phyloP scores from a whole-genome alignment of 2,797 vertebrate species.

The Pygocentrus nattereri region DNA sequence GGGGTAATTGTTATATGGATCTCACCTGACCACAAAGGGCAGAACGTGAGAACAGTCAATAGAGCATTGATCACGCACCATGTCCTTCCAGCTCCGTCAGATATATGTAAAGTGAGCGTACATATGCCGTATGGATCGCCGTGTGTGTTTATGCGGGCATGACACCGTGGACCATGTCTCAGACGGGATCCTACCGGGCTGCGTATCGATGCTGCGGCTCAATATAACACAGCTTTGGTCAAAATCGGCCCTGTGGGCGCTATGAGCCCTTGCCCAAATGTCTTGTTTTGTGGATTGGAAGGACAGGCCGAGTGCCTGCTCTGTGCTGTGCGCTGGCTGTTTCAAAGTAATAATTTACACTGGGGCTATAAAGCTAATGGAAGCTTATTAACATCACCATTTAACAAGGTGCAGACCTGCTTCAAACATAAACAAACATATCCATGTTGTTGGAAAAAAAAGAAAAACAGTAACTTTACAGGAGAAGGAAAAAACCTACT shows the following conservation, averaged over 20 bases:
- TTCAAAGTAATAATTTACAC: too few species aligned
- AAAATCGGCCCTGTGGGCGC: not conserved
- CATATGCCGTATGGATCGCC: constrained; percentile 53
- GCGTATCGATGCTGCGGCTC: not conserved
- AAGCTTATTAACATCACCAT: too few species aligned
- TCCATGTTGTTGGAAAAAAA: too few species aligned
- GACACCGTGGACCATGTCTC: not conserved
- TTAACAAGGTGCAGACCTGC: too few species aligned
- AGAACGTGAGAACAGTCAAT: constrained; percentile 81
- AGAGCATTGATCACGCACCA: constrained; percentile 81
- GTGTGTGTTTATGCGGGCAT: not conserved
- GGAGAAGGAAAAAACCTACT: too few species aligned
- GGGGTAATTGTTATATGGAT: constrained; percentile 39
- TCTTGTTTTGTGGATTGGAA: not conserved
- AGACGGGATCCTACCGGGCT: not conserved
- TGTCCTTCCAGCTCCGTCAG: constrained; percentile 79
- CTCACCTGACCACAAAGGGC: constrained; percentile 84
- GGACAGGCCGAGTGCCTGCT: not conserved
- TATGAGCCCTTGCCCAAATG: not conserved
- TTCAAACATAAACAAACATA: too few species aligned
- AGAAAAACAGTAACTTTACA: too few species aligned
- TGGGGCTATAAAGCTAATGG: too few species aligned
- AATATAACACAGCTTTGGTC: not conserved
- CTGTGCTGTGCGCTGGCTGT: too few species aligned
- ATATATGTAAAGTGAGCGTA: constrained; percentile 78